phyloP scores from a whole-genome alignment of 2,888 invertebrate genomes.

The Agrotis exclamationis region DNA sequence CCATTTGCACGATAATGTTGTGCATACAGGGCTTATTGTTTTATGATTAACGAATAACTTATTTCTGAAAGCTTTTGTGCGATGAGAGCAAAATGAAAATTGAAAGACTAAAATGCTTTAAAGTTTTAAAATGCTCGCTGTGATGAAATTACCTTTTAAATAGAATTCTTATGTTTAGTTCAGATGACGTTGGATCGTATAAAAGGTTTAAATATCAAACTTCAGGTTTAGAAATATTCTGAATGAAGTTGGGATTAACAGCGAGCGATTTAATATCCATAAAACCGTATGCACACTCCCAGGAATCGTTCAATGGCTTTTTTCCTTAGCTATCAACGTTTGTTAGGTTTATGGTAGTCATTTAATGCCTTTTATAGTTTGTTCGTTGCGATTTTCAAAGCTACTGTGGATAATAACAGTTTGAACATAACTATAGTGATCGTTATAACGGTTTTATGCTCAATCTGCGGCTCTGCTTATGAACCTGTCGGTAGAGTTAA shows the following conservation, averaged over 20 bases:
- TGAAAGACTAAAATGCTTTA: slow-evolving; percentile 1
- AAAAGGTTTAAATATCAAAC: slow-evolving; percentile 34
- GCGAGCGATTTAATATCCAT: slow-evolving; percentile 54
- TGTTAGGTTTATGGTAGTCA: slow-evolving; percentile 47
- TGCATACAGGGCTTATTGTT: slow-evolving; percentile 42
- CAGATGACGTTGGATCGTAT: neutral
- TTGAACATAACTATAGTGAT: neutral
- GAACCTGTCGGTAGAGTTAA: too few relatives aligned
- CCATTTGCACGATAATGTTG: slow-evolving; percentile 79
- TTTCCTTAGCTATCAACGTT: slow-evolving; percentile 39
- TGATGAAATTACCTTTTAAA: slow-evolving; percentile 15
- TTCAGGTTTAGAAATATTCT: slow-evolving; percentile 33
- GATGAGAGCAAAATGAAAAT: slow-evolving; percentile 12
- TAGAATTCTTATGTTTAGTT: slow-evolving; percentile 1
- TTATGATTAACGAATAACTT: slow-evolving; percentile 24
- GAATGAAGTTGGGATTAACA: slow-evolving; percentile 42
- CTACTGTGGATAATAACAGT: slow-evolving; percentile 5
- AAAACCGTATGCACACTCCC: slow-evolving; percentile 40
- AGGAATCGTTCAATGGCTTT: slow-evolving; percentile 42
- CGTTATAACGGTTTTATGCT: neutral
- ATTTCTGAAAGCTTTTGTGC: slow-evolving; percentile 26
- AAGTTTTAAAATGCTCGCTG: slow-evolving; percentile 11
- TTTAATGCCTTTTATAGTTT: slow-evolving; percentile 38
- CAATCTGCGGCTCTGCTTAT: neutral
- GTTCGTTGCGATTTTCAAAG: slow-evolving; percentile 19